Conservation (phyloP, 2,113 vertebrate genomes). For the Pelvicachromis taeniatus region DNA sequence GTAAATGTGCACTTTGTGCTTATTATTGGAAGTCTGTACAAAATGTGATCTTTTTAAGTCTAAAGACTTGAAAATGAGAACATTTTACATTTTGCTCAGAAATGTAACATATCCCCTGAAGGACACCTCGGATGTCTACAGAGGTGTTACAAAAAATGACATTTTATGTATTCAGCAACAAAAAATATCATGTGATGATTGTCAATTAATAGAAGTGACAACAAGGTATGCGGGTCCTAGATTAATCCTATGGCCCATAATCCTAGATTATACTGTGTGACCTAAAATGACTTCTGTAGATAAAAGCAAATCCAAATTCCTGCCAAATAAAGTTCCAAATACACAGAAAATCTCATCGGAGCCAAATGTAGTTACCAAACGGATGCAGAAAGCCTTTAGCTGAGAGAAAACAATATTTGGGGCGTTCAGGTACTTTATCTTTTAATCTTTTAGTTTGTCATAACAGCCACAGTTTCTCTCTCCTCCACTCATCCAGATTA, state of each 20-base stretch:
- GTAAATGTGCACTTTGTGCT: neutral
- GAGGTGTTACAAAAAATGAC: neutral
- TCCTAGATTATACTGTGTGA: neutral
- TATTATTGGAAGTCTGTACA: neutral
- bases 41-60: neutral
- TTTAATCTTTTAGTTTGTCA: constrained; percentile 46
- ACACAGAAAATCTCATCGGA: neutral
- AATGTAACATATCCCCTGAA: neutral
- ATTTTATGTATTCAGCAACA: neutral
- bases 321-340: neutral
- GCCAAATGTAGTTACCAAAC: neutral
- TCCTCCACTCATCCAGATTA: constrained; percentile 38
- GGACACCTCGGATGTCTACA: fast-evolving
- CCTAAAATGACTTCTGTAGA: neutral
- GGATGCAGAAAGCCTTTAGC: neutral
- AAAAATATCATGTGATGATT: neutral
- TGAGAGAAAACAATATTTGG: neutral
- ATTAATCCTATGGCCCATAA: neutral
- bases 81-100: neutral
- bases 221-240: neutral
- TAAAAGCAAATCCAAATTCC: neutral
- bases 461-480: constrained; percentile 7
- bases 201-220: neutral
- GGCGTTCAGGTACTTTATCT: constrained; percentile 12
- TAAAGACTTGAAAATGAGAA: neutral